Evolutionary conservation across 92 coral and sea anemone genomes (phyloP), one percentile per base, ranked within the genome.

Genomic region (Actinernus sp.): DNA sequence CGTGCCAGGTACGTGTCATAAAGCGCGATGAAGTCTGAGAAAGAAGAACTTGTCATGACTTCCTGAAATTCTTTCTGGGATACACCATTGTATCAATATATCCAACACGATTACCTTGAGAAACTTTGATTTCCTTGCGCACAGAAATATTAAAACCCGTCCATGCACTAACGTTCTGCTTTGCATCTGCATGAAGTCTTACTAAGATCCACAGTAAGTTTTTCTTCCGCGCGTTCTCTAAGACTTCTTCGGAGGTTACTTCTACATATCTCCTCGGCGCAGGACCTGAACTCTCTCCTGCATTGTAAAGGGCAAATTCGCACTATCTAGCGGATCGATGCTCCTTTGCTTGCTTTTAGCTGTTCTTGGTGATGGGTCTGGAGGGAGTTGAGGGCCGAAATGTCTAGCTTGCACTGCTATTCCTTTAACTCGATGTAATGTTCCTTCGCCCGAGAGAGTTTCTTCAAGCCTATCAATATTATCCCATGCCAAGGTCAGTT

Each of bases 71-170:
- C n/a, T n/a, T n/a, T n/a, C n/a, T n/a, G n/a, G n/a, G n/a, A n/a
- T n/a, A n/a, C n/a, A n/a, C n/a, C n/a, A n/a, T n/a, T n/a, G n/a
- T n/a, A n/a, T n/a, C n/a, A n/a, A n/a, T n/a, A n/a, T n/a, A n/a
- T n/a, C 78, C 83, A 66, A n/a, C 19, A 11, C 14, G 74, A 65
- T 49, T 80, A 58, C 59, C 79, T 41, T 61, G 30, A 3, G 68
- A 22, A 18, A 75, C 68, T 21, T 82, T 64, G 25, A 52, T 50
- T 49, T 74, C 38, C 51, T 71, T 57, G 2, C 75, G 80, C 17
- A 71, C 68, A 18, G 30, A 37, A 53, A 79, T 85, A 36, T 85
- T 85, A 48, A 79, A 89, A 11, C 88, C 88, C 19, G 91, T 89
- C 91, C 96, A 84, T 19, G 87, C 67, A 33, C 87, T 46, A 29